Evolutionary conservation across 1,140 invertebrate species (phyloP), one percentile per base, ranked within the genome.

Genomic region (Pseudobourletiella spinata): DNA sequence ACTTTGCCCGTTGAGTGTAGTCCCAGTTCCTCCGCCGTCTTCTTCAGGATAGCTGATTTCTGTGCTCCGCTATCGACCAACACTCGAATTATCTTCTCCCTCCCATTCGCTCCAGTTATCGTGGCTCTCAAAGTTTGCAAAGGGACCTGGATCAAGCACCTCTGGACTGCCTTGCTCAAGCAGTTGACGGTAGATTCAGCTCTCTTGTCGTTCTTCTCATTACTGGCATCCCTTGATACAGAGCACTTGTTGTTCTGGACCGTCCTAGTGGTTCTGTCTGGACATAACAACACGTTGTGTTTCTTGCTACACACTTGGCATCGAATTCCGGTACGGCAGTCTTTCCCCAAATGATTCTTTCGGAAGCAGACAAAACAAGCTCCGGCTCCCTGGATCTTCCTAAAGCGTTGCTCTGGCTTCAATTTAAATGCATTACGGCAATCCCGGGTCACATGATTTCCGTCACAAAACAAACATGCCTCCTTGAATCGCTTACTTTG

Each of bases 121-220:
- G 4, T 3, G 3, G 48, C 51, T 16, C 22, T 4, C 14, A 63
- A 3, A 2, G 61, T 63, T 39, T 63, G 61, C 26, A 63, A 22
- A 14, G 11, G 18, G 0, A 63, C 55, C 56, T 42, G 44, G 1
- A 1, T 1, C 0, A 18, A 30, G 29, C 54, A 51, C 1, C 20
- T 25, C 8, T n/a, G 8, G 15, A n/a, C 54, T 57, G 0, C 8
- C 4, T 22, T 20, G 11, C 46, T 56, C n/a, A 20, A 3, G 11
- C 20, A 15, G 18, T 32, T 56, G 18, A 22, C 4, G 2, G 2
- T 20, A 6, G 26, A 16, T 4, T 3, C 15, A 3, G 28, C 3
- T 6, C 8, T 3, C 29, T 32, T 4, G 29, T 2, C 6, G 35
- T 11, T 3, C 29, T 32, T 4, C 35, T 2, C 14, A 1, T 22